These are phyloP conservation scores for Drosophila phalerata DNA, from an alignment of 2,888 invertebrate genomes.

Conservation along the genomic window DNA sequence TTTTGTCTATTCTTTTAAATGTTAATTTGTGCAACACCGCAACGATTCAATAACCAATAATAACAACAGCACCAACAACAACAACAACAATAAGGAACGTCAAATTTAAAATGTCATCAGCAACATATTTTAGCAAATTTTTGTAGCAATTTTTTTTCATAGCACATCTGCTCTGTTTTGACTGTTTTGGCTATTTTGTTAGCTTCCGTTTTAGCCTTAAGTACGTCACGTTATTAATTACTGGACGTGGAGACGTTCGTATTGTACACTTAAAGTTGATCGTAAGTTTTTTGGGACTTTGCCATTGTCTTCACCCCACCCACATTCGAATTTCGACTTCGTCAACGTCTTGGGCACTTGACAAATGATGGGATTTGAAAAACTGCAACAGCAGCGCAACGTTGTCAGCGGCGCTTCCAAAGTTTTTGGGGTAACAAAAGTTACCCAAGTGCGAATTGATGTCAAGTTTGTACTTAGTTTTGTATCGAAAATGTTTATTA, in stretches of 20 bases:
- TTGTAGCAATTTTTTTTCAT: constrained; percentile 1
- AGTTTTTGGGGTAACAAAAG: constrained; percentile 33
- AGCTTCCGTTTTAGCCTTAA: constrained; percentile 66
- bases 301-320: neutral
- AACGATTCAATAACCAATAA: constrained; percentile 78
- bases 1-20: constrained; percentile 68
- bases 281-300: constrained; percentile 33
- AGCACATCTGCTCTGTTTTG: constrained; percentile 27
- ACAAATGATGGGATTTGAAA: constrained; percentile 48
- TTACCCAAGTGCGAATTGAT: constrained; percentile 55
- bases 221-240: constrained; percentile 69
- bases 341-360: constrained; percentile 47
- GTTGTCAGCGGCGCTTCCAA: constrained; percentile 26
- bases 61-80: constrained; percentile 21
- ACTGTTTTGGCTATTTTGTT: constrained; percentile 24
- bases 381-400: constrained; percentile 46
- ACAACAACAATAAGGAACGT: constrained; percentile 21
- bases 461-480: constrained; percentile 42
- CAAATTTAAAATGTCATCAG: constrained; percentile 60
- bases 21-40: constrained; percentile 62
- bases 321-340: constrained; percentile 15
- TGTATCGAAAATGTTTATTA: constrained; percentile 42
- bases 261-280: constrained; percentile 34
- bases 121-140: constrained; percentile 51
- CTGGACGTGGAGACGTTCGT: constrained; percentile 26